Evolutionary conservation across 2,113 vertebrate genomes (phyloP).

Genomic region (Carassius auratus): DNA sequence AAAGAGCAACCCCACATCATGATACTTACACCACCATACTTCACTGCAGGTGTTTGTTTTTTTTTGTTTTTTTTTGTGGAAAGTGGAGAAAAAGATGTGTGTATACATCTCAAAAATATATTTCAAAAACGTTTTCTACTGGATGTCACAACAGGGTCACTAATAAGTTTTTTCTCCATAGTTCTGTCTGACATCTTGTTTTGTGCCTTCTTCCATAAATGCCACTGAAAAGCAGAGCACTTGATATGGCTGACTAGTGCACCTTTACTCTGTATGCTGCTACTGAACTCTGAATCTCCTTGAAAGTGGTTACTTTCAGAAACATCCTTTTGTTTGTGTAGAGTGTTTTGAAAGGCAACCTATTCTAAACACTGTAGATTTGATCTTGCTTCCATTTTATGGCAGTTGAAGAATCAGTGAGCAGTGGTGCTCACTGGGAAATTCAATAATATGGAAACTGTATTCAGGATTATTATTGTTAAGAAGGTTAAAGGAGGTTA

Average conservation of each 20-base stretch:
- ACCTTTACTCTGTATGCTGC: neutral
- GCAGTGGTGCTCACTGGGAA: neutral
- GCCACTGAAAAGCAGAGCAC: neutral
- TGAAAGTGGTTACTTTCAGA: neutral
- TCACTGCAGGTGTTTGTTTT: neutral
- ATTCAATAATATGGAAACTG: neutral
- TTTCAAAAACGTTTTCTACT: neutral
- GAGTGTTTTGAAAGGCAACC: neutral
- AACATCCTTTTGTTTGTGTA: neutral
- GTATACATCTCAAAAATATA: neutral
- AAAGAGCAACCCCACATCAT: conserved; percentile 29
- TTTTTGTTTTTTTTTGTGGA: neutral
- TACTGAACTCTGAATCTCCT: neutral
- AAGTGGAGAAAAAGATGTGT: neutral
- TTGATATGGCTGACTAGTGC: neutral
- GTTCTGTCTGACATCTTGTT: neutral
- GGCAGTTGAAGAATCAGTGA: neutral
- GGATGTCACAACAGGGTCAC: neutral
- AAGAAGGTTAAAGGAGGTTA: too few species aligned
- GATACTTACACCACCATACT: neutral
- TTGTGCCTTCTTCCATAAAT: neutral
- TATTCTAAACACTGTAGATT: neutral
- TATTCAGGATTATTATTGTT: neutral
- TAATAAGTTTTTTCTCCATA: neutral
- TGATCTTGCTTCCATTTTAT: neutral